Base-by-base conservation (phyloP, 2,113 vertebrate species). In the Gopherus evgoodei region DNA sequence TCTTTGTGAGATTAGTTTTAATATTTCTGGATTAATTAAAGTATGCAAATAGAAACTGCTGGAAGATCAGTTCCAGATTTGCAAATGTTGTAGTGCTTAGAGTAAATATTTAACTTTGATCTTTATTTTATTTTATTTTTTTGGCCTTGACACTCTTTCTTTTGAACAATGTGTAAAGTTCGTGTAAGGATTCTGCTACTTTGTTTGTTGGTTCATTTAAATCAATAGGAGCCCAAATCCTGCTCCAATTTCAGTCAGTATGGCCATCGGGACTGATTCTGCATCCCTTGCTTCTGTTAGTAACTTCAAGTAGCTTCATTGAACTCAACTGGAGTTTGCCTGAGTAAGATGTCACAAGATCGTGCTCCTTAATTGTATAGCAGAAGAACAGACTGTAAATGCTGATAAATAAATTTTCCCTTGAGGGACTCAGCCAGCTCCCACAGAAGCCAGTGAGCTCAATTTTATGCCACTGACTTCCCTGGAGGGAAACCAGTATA, bases 21-120 rank as follows among this genome's bases (percentile, higher is more conserved):
- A 97, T 97, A 95, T 97, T 98, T 98, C 96, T 94, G 91, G 97
- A 96, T 97, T 98, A 97, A 98, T 98, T 97, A 97, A 97, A 97
- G 93, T 93, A 94, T 97, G 97, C 96, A 97, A 98, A 97, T 97
- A 91, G 92, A 94, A 97, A 95, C 91, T 96, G 93, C 90, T 91
- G 90, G 90, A 93, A 97, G 97, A 97, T 97, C 49, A 7, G 85
- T 96, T 96, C 94, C 80, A 89, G 94, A 97, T 97, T 94, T 89
- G 94, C 93, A 97, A 97, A 97, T 96, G 96, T 75, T 94, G 87
- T 90, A 95, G 94, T 49, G 57, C 94, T 95, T 75, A 90, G 79
- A 90, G 94, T 95, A 97, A 97, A 98, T 98, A 98, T 97, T 97
- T 97, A 94, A 94, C 94, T 97, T 97, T 94, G 86, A 95, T 97